A percentile compares a stretch with the other conserved stretches of the same genome.
Conservation (phyloP, 2,888 invertebrate species). For the Cylindroiulus punctatus region DNA sequence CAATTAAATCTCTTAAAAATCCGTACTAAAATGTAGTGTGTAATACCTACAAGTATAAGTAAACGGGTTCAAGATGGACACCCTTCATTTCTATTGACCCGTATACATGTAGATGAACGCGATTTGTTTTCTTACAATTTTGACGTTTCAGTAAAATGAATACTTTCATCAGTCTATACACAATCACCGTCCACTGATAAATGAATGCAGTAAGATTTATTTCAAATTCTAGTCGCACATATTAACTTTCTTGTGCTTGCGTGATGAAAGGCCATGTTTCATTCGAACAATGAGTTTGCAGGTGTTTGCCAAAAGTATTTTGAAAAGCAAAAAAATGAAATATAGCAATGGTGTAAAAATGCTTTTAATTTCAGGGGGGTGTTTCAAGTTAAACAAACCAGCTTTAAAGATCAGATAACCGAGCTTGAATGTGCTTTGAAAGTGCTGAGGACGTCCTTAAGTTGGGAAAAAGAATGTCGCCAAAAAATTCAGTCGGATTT, state of each 20-base stretch:
- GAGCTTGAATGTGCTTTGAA: conserved; percentile 51
- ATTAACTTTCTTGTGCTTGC: background rate
- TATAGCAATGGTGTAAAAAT: background rate
- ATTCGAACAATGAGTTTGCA: background rate
- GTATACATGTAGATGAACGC: too few relatives aligned
- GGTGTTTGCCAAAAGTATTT: background rate
- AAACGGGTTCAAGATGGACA: too few relatives aligned
- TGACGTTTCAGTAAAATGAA: too few relatives aligned
- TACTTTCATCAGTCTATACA: too few relatives aligned
- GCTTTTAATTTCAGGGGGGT: conserved; percentile 51
- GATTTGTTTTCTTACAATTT: too few relatives aligned
- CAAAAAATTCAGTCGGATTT: conserved; percentile 56
- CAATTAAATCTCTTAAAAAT: too few relatives aligned
- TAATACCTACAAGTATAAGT: too few relatives aligned
- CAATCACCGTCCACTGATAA: too few relatives aligned
- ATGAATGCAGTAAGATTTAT: background rate
- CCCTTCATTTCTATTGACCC: too few relatives aligned
- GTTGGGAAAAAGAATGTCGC: conserved; percentile 56
- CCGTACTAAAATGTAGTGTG: too few relatives aligned
- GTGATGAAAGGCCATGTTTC: background rate
- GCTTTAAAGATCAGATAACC: conserved; percentile 52
- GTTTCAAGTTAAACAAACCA: conserved; percentile 54
- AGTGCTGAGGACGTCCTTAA: conserved; percentile 43
- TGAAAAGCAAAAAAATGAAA: background rate
- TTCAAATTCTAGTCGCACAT: background rate